These are phyloP conservation scores for Drosophila tani DNA, from an alignment of 1,140 invertebrate genomes.

Conservation along the genomic window DNA sequence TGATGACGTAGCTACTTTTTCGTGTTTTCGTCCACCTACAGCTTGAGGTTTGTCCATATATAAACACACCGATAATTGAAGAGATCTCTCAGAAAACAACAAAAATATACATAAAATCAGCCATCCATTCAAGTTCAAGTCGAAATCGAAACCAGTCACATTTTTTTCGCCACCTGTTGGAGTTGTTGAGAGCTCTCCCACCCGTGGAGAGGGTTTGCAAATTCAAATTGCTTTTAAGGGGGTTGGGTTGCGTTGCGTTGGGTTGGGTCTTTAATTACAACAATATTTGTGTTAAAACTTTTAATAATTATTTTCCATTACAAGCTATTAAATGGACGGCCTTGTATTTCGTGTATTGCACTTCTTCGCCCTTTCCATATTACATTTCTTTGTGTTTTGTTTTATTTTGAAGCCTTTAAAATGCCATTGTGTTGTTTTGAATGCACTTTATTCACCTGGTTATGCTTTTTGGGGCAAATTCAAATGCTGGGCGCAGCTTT, in stretches of 20 bases:
- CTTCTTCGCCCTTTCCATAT: slow-evolving; percentile 6
- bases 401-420: slow-evolving; percentile 3
- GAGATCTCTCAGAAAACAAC: not conserved
- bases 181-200: slow-evolving; percentile 10
- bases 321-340: slow-evolving; percentile 11
- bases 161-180: slow-evolving; percentile 31
- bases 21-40: slow-evolving; percentile 20
- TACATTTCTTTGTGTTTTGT: slow-evolving; percentile 8
- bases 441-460: slow-evolving; percentile 21
- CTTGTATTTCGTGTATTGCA: slow-evolving; percentile 1
- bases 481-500: slow-evolving; percentile 12
- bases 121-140: slow-evolving; percentile 52
- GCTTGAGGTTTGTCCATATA: slow-evolving; percentile 20
- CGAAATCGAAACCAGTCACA: slow-evolving; percentile 48
- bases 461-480: not conserved
- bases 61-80: slow-evolving; percentile 31
- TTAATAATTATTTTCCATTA: slow-evolving; percentile 8
- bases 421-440: slow-evolving; percentile 13
- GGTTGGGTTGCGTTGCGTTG: slow-evolving; percentile 10
- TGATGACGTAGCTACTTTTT: slow-evolving; percentile 37
- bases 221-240: slow-evolving; percentile 9
- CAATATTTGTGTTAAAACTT: slow-evolving; percentile 2
- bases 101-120: not conserved
- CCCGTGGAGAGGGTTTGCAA: slow-evolving; percentile 26
- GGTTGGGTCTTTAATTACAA: slow-evolving; percentile 31